These are phyloP conservation scores for Lottia gigantea DNA, from an alignment of 2,888 invertebrate genomes.

Conservation along the genomic window DNA sequence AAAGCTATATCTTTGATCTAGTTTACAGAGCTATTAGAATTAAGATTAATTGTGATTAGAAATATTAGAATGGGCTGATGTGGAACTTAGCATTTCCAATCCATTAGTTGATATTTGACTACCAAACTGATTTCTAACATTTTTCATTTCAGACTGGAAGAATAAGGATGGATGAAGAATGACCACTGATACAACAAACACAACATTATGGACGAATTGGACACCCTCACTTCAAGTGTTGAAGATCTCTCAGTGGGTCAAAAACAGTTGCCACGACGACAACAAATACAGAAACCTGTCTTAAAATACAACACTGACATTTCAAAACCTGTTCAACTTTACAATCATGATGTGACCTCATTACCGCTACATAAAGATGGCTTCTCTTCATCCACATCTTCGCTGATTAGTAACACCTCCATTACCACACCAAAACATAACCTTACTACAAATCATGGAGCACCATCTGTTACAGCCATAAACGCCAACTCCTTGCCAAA, in stretches of 20 bases:
- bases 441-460: neutral
- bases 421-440: neutral
- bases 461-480: neutral
- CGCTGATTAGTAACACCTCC: slow-evolving; percentile 14
- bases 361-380: neutral
- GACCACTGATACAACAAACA: slow-evolving; percentile 4
- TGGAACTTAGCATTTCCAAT: no score
- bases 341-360: slow-evolving; percentile 42
- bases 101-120: no score
- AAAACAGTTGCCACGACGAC: slow-evolving; percentile 58
- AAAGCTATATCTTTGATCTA: no score
- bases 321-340: slow-evolving; percentile 47
- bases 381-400: neutral
- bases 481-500: neutral
- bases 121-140: no score
- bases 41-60: no score
- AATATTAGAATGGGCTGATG: no score
- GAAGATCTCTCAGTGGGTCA: slow-evolving; percentile 49
- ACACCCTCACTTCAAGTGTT: slow-evolving; percentile 43
- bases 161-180: no score
- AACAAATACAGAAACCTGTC: slow-evolving; percentile 52
- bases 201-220: slow-evolving; percentile 23
- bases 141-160: no score
- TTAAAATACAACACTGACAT: slow-evolving; percentile 52
- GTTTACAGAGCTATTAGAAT: no score